Base-by-base conservation (phyloP, 2,113 vertebrate genomes). In the Corydoras sp. region DNA sequence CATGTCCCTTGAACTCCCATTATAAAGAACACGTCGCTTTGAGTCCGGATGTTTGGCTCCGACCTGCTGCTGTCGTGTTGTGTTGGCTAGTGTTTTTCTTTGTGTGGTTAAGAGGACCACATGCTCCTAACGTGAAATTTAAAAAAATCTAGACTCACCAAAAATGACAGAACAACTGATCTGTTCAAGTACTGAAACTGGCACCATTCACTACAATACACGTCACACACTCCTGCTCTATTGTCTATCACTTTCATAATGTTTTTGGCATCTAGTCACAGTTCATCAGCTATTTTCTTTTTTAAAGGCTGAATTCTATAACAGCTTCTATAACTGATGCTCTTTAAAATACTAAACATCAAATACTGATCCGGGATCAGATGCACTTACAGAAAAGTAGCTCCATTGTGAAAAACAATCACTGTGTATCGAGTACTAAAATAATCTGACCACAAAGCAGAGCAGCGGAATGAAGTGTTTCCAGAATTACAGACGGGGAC, bases 1-100 rank as follows among this genome's bases (percentile, higher is more conserved):
- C 87, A 90, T 90, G 87, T 88, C 92, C 89, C 49, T 12, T 32
- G 35, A 43, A 43, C 35, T 43, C 35, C 35, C 35, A 43, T 43
- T 43, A 43, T 43, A 43, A 43, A 43, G 35, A 43, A 43, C 35
- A 43, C 7, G 35, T 43, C 7, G 35, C 35, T 43, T 43, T 43
- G 35, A 43, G 35, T 43, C 7, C 18, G 7, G 7, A 43, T 8
- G 35, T 43, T 43, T 43, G 35, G 35, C 35, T 43, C 7, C 35
- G 4, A 43, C 35, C 35, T 43, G 35, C 35, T 43, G 35, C 35
- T 43, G 13, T 72, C 35, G 48, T 64, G 58, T 58, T 69, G 35
- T 30, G 60, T 60, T 56, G 50, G 43, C 3, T 13, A 11, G 29
- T 18, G 62, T 49, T 12, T 65, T 48, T 53, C 10, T 51, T 6